Percentiles rank a stretch among this genome's conserved stretches.
Conservation (phyloP, 2,797 vertebrate species). For the Rhynchotus rufescens region DNA sequence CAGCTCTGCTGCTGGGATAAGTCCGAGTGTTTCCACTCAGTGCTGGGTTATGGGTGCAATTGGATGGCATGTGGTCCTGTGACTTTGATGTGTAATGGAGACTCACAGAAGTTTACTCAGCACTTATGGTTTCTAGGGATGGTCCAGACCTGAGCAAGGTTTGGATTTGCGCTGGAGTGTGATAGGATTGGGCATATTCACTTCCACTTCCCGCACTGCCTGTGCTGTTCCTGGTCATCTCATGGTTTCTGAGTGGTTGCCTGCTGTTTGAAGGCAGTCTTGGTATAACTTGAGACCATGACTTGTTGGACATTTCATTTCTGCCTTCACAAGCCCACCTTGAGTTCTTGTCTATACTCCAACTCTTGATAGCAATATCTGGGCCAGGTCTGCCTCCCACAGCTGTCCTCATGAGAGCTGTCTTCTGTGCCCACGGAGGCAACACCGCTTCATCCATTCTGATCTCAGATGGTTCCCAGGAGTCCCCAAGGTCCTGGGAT, state of each 20-base stretch:
- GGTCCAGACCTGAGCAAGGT: neutral
- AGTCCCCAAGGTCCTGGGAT: neutral
- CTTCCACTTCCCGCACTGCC: neutral
- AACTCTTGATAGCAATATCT: neutral
- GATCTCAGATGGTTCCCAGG: neutral
- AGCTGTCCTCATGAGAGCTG: neutral
- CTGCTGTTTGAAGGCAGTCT: neutral
- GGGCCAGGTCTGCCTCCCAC: accelerated
- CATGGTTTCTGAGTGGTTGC: neutral
- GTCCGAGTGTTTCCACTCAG: neutral
- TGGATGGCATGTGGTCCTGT: neutral
- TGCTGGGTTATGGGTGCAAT: neutral
- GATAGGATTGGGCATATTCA: neutral
- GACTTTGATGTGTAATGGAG: accelerated
- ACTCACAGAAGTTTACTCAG: accelerated
- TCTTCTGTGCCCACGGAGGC: neutral
- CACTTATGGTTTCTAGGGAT: neutral
- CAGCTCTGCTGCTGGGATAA: neutral
- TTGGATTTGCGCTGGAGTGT: neutral
- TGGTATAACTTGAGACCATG: accelerated
- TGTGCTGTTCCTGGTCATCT: neutral
- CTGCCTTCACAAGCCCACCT: neutral
- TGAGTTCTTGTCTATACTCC: neutral
- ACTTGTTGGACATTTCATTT: neutral
- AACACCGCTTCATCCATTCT: neutral